Conservation (phyloP, 2,113 vertebrate genomes). For the Labeo catla region DNA sequence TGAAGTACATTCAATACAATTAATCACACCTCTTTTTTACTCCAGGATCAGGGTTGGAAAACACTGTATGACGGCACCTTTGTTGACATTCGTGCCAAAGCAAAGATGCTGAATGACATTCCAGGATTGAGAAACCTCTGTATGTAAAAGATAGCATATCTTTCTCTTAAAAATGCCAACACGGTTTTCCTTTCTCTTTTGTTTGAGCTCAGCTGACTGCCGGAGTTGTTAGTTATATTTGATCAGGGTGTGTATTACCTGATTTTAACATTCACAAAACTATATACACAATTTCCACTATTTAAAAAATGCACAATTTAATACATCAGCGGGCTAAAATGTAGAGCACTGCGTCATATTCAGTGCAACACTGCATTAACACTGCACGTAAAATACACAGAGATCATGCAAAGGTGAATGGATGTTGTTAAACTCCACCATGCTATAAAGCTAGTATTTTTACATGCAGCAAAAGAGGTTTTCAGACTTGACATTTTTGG, state of each 20-base stretch:
- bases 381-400: neutral
- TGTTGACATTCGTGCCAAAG: neutral
- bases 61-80: neutral
- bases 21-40: neutral
- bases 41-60: neutral
- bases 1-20: neutral
- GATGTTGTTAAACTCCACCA: neutral
- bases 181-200: neutral
- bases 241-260: neutral
- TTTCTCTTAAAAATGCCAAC: neutral
- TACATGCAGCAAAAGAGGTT: neutral
- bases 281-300: neutral
- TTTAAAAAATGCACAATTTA: neutral
- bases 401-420: neutral
- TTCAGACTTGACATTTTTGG: neutral
- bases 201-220: neutral
- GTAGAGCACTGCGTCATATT: neutral
- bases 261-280: neutral
- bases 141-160: neutral
- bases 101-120: neutral
- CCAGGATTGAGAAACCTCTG: neutral
- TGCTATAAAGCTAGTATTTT: neutral
- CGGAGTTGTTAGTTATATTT: conserved; percentile 1
- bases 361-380: neutral
- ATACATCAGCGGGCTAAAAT: neutral